phyloP scores from a whole-genome alignment of 2,113 vertebrate species.

The Catharus minimus region DNA sequence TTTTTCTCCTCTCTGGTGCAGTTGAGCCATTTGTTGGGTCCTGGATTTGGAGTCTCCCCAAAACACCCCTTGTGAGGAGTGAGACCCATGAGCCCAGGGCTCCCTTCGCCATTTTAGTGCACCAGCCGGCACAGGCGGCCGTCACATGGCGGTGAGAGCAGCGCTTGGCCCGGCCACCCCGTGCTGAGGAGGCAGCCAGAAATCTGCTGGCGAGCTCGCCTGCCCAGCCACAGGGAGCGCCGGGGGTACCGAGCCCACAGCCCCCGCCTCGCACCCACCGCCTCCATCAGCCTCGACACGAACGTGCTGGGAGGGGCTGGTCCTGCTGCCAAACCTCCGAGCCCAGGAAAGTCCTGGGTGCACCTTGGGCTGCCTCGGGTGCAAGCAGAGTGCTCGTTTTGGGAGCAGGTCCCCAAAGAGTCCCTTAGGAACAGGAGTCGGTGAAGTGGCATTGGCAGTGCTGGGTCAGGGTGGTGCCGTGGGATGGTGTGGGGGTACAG shows the following conservation, averaged over 20 bases:
- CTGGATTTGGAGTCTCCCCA: background rate
- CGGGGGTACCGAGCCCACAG: background rate
- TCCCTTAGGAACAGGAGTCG: background rate
- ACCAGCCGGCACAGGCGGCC: background rate
- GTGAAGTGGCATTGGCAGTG: rapidly evolving
- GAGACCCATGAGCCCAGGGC: background rate
- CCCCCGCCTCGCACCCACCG: rapidly evolving
- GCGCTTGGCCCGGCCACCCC: background rate
- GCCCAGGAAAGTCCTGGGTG: rapidly evolving
- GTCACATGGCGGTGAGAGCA: slow-evolving; percentile 52
- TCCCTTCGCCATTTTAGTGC: slow-evolving; percentile 34
- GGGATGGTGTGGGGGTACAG: background rate
- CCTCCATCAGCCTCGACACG: rapidly evolving
- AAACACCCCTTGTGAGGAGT: background rate
- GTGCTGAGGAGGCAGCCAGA: slow-evolving; percentile 2
- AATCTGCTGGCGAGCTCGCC: background rate
- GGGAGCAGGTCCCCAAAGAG: no score
- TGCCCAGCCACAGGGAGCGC: background rate
- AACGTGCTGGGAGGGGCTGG: background rate
- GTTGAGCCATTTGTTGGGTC: background rate
- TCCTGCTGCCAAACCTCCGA: background rate
- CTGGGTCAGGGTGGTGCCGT: background rate
- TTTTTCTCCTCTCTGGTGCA: rapidly evolving
- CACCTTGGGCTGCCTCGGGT: background rate
- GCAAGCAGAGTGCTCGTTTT: rapidly evolving